These are phyloP conservation scores for Branchinecta sandiegonensis DNA, from an alignment of 2,888 invertebrate genomes.

Conservation along the genomic window DNA sequence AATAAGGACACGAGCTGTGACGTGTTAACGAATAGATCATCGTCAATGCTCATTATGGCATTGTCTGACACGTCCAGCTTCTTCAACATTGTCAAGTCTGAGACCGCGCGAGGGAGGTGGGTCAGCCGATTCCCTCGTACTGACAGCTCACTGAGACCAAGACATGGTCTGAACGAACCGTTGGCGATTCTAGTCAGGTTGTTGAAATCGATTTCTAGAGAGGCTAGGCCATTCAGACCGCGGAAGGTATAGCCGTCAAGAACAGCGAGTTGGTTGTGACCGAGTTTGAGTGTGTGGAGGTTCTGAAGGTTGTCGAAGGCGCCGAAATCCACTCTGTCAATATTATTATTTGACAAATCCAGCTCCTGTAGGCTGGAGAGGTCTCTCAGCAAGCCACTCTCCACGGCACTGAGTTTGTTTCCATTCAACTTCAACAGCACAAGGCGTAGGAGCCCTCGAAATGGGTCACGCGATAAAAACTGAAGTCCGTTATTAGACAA, in stretches of 20 bases:
- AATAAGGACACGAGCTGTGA: slow-evolving; percentile 62
- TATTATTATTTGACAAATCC: slow-evolving; percentile 69
- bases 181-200: slow-evolving; percentile 56
- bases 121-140: slow-evolving; percentile 63
- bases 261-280: slow-evolving; percentile 58
- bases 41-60: slow-evolving; percentile 54
- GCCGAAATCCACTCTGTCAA: slow-evolving; percentile 74
- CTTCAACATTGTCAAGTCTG: slow-evolving; percentile 59
- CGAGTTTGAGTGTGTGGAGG: slow-evolving; percentile 62
- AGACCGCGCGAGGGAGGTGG: slow-evolving; percentile 53
- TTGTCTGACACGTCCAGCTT: slow-evolving; percentile 74
- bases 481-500: slow-evolving; percentile 56
- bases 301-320: slow-evolving; percentile 61
- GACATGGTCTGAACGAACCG: slow-evolving; percentile 59
- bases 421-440: slow-evolving; percentile 71
- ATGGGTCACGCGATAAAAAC: slow-evolving; percentile 52
- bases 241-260: slow-evolving; percentile 60
- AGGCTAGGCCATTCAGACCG: slow-evolving; percentile 56
- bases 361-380: slow-evolving; percentile 70
- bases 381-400: slow-evolving; percentile 69
- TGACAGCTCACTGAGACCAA: slow-evolving; percentile 63
- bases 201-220: slow-evolving; percentile 65
- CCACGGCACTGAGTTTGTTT: slow-evolving; percentile 68
- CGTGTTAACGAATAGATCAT: slow-evolving; percentile 41
- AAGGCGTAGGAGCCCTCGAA: slow-evolving; percentile 59